These are phyloP conservation scores for Pachypeltis micranthus DNA, from an alignment of 1,140 invertebrate genomes.

Conservation along the genomic window DNA sequence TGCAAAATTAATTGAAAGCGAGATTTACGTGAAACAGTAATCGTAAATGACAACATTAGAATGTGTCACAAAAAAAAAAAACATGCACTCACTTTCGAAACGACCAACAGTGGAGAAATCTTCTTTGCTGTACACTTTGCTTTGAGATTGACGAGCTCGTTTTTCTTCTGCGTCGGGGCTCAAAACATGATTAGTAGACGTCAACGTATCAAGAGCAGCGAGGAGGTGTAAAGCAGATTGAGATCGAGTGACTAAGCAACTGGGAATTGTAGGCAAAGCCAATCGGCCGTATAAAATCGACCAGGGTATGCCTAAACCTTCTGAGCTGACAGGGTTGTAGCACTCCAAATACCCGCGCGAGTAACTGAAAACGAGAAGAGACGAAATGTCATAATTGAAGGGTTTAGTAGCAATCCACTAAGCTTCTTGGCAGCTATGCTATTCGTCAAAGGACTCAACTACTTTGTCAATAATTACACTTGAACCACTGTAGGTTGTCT, in stretches of 20 bases:
- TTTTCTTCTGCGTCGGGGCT: constrained; percentile 20
- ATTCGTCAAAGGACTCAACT: too few relatives aligned
- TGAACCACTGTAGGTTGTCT: too few relatives aligned
- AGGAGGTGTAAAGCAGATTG: constrained; percentile 80
- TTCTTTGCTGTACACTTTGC: constrained; percentile 47
- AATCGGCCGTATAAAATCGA: constrained; percentile 64
- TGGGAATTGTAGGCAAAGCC: constrained; percentile 59
- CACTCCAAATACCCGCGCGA: constrained; percentile 14
- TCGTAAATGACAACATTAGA: neutral
- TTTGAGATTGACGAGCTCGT: constrained; percentile 14
- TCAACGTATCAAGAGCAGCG: constrained; percentile 79
- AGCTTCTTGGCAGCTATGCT: neutral
- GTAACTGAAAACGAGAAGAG: neutral
- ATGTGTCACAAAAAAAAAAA: neutral
- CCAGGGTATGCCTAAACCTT: constrained; percentile 24
- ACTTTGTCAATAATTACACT: too few relatives aligned
- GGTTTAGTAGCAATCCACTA: neutral
- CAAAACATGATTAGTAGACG: constrained; percentile 57
- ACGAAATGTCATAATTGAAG: too few relatives aligned
- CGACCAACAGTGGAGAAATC: constrained; percentile 77
- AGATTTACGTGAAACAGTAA: neutral
- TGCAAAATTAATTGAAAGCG: constrained; percentile 26
- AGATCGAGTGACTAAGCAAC: constrained; percentile 60
- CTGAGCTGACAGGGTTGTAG: constrained; percentile 26
- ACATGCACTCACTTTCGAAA: constrained; percentile 65